These are phyloP conservation scores for Campaea margaritaria DNA, from an alignment of 2,888 invertebrate species.

Conservation along the genomic window DNA sequence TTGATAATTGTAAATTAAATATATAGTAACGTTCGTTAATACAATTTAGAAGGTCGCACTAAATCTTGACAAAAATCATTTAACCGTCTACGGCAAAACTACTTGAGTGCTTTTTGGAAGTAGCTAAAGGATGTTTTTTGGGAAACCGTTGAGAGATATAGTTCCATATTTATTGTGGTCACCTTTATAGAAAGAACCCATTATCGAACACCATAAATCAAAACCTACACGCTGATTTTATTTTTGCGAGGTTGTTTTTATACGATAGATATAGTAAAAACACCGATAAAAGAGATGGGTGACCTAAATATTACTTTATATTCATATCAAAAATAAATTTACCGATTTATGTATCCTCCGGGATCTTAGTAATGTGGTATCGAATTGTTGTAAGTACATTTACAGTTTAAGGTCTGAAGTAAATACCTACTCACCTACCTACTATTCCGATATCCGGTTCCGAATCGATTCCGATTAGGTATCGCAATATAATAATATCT, in stretches of 20 bases:
- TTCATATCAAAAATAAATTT: constrained; percentile 25
- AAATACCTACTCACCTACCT: no score
- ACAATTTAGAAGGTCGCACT: not conserved
- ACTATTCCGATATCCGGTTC: no score
- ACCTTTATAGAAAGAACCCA: constrained; percentile 12
- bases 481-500: no score
- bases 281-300: constrained; percentile 29
- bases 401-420: no score
- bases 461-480: no score
- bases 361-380: constrained; percentile 20
- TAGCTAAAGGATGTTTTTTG: constrained; percentile 17
- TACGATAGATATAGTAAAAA: constrained; percentile 30
- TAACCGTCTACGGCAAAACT: not conserved
- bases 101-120: not conserved
- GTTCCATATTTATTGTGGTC: constrained; percentile 14
- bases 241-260: constrained; percentile 25
- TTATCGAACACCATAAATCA: constrained; percentile 25
- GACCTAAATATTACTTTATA: constrained; percentile 32
- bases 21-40: no score
- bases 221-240: constrained; percentile 22
- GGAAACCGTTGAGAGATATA: constrained; percentile 34
- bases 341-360: constrained; percentile 32
- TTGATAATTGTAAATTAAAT: constrained; percentile 4
- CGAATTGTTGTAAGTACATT: constrained; percentile 1
- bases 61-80: constrained; percentile 1